Evolutionary conservation across 2,888 invertebrate species (phyloP).

Genomic region (Drosophila mulleri): DNA sequence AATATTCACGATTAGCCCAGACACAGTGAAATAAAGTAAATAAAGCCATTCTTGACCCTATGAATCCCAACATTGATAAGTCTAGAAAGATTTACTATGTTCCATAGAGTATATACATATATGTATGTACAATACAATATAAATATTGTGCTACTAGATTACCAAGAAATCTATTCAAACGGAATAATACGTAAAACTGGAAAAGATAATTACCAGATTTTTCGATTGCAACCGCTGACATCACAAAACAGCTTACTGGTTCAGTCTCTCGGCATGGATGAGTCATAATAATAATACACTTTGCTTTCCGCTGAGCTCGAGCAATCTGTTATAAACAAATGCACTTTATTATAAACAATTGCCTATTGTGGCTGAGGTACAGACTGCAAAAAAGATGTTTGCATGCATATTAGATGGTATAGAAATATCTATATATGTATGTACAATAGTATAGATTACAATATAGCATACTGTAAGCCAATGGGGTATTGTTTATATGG

Average conservation of each 20-base stretch:
- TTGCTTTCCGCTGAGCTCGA: not conserved
- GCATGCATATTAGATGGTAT: not conserved
- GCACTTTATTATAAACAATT: constrained; percentile 34
- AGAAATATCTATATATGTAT: no score
- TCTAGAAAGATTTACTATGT: not conserved
- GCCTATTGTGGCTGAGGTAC: not conserved
- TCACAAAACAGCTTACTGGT: constrained; percentile 5
- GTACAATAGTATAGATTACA: no score
- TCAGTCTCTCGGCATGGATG: not conserved
- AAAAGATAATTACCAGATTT: not conserved
- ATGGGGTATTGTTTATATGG: no score
- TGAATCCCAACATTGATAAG: constrained; percentile 32
- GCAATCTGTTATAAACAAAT: not conserved
- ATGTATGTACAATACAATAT: not conserved
- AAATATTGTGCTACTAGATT: not conserved
- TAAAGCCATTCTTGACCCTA: constrained; percentile 22
- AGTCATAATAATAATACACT: constrained; percentile 22
- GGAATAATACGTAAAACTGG: not conserved
- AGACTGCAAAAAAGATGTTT: not conserved
- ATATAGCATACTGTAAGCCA: no score
- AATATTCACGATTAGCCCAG: not conserved
- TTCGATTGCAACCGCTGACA: not conserved
- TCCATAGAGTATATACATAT: not conserved
- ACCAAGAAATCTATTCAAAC: constrained; percentile 13
- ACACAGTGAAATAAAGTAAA: not conserved